Evolutionary conservation across 2,797 vertebrate species (phyloP).

Genomic region (Kryptopterus vitreolus): DNA sequence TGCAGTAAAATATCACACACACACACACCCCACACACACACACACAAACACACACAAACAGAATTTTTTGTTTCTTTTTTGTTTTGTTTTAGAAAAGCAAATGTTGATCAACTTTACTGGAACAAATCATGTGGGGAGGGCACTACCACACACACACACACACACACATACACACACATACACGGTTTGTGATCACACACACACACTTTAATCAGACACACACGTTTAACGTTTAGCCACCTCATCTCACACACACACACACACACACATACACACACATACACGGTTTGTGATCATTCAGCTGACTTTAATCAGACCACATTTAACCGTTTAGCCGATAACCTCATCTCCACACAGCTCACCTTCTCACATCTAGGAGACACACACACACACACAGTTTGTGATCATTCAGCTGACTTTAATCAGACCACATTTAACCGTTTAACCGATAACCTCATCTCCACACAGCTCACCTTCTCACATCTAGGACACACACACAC

Average conservation of each 20-base stretch:
- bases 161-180: background rate
- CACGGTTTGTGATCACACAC: too few relatives aligned
- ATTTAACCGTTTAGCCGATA: slow-evolving; percentile 36
- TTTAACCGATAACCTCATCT: slow-evolving; percentile 51
- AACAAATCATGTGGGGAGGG: background rate
- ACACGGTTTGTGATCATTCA: slow-evolving; percentile 9
- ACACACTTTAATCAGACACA: too few relatives aligned
- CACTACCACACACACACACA: background rate
- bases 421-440: slow-evolving; percentile 25
- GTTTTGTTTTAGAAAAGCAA: slow-evolving; percentile 5
- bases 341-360: slow-evolving; percentile 49
- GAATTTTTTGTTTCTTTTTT: background rate
- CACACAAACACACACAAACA: background rate
- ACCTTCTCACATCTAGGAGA: background rate
- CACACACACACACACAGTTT: slow-evolving; percentile 24
- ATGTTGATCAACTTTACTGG: background rate
- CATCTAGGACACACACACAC: background rate
- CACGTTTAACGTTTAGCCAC: too few relatives aligned
- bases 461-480: slow-evolving; percentile 11
- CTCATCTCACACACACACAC: background rate
- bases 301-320: slow-evolving; percentile 31
- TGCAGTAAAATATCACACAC: slow-evolving; percentile 14
- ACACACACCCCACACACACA: background rate
- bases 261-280: slow-evolving; percentile 30
- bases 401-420: slow-evolving; percentile 29